A percentile compares a stretch with the other conserved stretches of the same genome.
Conservation (phyloP, 2,797 vertebrate genomes). For the Manis crassicaudata region DNA sequence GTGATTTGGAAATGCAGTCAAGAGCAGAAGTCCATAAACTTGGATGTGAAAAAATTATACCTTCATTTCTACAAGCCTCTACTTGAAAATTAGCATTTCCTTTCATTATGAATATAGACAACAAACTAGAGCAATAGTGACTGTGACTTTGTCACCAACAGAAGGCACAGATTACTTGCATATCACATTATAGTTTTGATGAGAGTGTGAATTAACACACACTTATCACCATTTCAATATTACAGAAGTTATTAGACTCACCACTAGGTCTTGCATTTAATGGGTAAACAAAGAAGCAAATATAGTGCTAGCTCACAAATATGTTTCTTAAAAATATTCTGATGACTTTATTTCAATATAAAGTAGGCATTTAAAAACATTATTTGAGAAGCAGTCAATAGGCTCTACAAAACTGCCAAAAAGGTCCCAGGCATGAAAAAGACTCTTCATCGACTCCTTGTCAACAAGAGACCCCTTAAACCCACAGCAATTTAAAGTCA, state of each 20-base stretch:
- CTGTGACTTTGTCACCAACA: neutral
- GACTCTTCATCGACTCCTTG: neutral
- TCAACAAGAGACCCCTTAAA: neutral
- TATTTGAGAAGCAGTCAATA: neutral
- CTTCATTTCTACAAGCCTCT: slow-evolving; percentile 28
- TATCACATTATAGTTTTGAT: neutral
- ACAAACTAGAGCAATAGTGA: neutral
- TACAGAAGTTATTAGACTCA: neutral
- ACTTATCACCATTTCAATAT: neutral
- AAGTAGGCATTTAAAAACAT: slow-evolving; percentile 6
- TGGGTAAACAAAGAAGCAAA: slow-evolving; percentile 25
- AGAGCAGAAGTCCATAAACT: neutral
- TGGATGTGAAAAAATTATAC: slow-evolving; percentile 1
- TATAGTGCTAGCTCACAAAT: neutral
- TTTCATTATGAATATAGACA: neutral
- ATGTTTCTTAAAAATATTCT: slow-evolving; percentile 35
- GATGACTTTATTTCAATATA: slow-evolving; percentile 23
- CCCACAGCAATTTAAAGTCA: neutral
- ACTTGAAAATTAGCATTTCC: slow-evolving; percentile 34
- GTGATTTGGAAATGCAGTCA: neutral
- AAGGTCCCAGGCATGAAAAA: neutral
- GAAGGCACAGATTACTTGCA: neutral
- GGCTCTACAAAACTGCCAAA: neutral
- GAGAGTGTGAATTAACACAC: neutral
- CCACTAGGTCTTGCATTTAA: neutral